Evolutionary conservation across 35 echinoderm and acorn worm genomes (phyloP).

Genomic region (Holothuria glaberrima): DNA sequence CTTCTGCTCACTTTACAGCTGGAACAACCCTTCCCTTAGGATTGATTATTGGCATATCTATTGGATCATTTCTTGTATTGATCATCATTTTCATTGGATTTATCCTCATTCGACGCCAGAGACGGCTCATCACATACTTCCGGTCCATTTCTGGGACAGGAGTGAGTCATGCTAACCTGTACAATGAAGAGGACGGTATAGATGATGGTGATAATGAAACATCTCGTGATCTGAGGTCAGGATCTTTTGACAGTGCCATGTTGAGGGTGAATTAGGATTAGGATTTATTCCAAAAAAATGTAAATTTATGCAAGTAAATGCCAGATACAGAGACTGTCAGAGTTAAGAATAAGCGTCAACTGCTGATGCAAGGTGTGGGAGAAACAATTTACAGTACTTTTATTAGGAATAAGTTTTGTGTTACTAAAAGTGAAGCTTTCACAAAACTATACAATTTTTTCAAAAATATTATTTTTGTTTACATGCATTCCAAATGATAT

Average conservation of each 20-base stretch:
- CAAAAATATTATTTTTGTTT: too few relatives aligned
- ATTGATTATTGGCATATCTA: conserved; percentile 33
- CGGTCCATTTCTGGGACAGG: conserved; percentile 44
- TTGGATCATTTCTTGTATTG: background rate
- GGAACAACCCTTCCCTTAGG: background rate
- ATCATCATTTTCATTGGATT: conserved; percentile 19
- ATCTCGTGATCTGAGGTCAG: conserved; percentile 8
- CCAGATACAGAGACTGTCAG: too few relatives aligned
- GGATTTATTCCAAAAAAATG: background rate
- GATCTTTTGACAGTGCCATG: conserved; percentile 51
- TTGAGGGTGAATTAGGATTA: conserved; percentile 34
- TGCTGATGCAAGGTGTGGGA: background rate
- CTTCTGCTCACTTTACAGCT: background rate
- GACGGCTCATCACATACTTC: conserved; percentile 54
- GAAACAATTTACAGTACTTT: background rate
- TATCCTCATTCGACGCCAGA: conserved; percentile 43
- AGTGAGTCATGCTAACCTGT: conserved; percentile 36
- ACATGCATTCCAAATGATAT: too few relatives aligned
- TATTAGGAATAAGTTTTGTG: background rate
- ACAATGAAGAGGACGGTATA: conserved; percentile 41
- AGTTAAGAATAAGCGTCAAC: background rate
- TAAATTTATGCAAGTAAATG: background rate
- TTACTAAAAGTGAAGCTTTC: too few relatives aligned
- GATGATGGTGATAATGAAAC: background rate
- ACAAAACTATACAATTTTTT: too few relatives aligned